Evolutionary conservation across 2,113 vertebrate species (phyloP).

Genomic region (Zosterops pallidus): DNA sequence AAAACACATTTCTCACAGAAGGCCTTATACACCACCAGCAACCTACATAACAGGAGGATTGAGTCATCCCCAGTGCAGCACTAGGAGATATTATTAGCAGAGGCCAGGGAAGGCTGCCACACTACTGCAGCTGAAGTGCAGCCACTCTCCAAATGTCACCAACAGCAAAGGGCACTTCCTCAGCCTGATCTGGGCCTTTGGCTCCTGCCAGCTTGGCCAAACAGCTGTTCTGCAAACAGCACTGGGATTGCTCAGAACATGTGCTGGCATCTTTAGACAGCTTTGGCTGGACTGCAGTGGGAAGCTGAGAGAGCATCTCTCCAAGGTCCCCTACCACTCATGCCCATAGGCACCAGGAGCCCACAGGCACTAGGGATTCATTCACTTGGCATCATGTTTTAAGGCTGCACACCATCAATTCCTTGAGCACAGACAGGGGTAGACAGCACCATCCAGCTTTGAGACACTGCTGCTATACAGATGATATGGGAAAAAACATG

Average conservation of each 20-base stretch:
- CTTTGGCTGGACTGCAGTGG: neutral
- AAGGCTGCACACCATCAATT: neutral
- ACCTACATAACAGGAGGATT: neutral
- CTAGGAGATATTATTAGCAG: neutral
- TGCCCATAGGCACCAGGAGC: neutral
- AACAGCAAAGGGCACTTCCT: neutral
- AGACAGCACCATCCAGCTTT: neutral
- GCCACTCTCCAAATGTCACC: neutral
- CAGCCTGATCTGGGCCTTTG: neutral
- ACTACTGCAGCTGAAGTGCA: neutral
- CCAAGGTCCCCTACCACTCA: neutral
- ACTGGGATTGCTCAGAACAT: neutral
- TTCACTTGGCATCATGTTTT: neutral
- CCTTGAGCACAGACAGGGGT: neutral
- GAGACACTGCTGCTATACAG: neutral
- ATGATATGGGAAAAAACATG: accelerated
- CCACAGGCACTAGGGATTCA: neutral
- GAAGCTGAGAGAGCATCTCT: neutral
- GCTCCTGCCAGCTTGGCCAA: neutral
- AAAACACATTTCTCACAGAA: neutral
- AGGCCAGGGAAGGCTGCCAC: neutral
- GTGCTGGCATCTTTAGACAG: neutral
- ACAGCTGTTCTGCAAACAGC: neutral
- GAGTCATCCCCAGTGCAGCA: neutral
- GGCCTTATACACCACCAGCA: neutral